Percentiles rank a stretch among this genome's conserved stretches.
These are phyloP conservation scores for Ramphastos sulfuratus DNA, from an alignment of 2,113 vertebrate species.

Conservation along the genomic window DNA sequence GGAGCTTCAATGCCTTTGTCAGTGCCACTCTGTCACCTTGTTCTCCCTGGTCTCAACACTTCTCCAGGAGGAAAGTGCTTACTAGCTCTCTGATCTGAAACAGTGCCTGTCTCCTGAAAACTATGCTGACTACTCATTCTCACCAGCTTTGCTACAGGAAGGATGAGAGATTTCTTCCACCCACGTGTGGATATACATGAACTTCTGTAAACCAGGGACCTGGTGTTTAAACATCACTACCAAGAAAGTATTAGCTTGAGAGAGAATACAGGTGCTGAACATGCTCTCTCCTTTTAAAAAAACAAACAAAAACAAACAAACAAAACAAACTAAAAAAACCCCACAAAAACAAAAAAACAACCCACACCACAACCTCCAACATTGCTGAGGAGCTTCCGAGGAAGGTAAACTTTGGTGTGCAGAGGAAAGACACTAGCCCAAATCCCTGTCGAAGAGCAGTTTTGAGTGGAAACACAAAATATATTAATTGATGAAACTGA, in stretches of 20 bases:
- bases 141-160: neutral
- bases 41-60: neutral
- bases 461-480: neutral
- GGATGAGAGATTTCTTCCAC: neutral
- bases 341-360: too few relatives aligned
- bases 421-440: neutral
- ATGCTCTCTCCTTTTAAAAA: neutral
- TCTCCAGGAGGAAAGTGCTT: neutral
- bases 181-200: neutral
- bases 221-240: neutral
- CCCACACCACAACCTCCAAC: neutral
- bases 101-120: neutral
- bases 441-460: neutral
- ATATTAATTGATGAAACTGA: neutral
- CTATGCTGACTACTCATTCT: neutral
- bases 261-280: neutral
- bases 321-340: too few relatives aligned
- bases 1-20: neutral
- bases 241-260: neutral
- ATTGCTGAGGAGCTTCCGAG: neutral
- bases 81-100: neutral
- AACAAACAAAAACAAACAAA: neutral
- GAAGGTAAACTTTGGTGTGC: neutral
- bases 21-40: neutral
- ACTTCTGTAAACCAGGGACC: neutral